Evolutionary conservation across 2,113 vertebrate genomes (phyloP).

Genomic region (Microtus oregoni): DNA sequence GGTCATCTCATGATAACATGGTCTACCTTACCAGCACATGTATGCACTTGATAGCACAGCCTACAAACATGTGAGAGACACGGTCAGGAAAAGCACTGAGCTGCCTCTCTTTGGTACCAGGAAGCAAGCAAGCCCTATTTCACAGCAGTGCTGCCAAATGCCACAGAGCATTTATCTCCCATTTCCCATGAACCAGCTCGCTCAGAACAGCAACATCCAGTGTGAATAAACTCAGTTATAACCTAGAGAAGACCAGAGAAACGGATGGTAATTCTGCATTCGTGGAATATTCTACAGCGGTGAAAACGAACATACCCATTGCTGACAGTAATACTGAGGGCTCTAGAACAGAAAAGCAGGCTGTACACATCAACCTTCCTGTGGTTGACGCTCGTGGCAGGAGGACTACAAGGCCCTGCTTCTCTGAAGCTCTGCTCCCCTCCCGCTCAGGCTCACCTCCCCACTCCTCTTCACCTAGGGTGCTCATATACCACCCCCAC

Average conservation of each 20-base stretch:
- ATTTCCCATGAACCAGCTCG: accelerated
- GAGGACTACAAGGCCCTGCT: neutral
- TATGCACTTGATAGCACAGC: neutral
- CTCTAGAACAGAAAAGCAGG: neutral
- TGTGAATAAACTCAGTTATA: neutral
- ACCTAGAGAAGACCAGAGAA: neutral
- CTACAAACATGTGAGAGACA: neutral
- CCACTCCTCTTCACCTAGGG: neutral
- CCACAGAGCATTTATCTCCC: accelerated
- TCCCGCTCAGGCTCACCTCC: neutral
- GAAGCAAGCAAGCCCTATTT: neutral
- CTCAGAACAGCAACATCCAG: neutral
- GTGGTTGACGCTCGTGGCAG: accelerated
- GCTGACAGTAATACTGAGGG: neutral
- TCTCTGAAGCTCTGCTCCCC: neutral
- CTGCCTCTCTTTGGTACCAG: neutral
- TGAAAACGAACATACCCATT: accelerated
- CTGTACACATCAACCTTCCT: accelerated
- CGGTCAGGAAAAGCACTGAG: neutral
- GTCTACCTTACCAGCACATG: neutral
- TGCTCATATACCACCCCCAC: neutral
- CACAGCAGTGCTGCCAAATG: neutral
- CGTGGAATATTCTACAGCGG: neutral
- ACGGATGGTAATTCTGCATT: neutral
- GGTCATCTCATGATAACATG: accelerated